Evolutionary conservation across 37 sponge, comb jelly and placozoan species (phyloP), one percentile per base, ranked within the genome.

Genomic region (Haliclona indistincta): DNA sequence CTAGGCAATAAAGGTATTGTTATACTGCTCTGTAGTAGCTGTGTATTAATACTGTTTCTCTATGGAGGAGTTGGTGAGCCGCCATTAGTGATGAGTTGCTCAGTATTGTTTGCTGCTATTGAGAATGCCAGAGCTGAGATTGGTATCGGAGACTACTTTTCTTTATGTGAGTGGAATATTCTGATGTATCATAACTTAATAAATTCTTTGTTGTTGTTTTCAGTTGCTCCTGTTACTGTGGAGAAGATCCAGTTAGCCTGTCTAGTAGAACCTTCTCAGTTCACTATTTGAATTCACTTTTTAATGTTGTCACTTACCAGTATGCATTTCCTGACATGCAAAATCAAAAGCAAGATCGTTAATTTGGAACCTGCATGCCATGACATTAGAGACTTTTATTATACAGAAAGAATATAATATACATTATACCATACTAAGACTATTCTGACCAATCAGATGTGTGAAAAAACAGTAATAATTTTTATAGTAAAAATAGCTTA

Each of bases 191-290:
- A 47, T 15, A 17, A 17, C 51, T 47, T 47, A 47, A 47, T 47
- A 10, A 47, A 17, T 10, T 47, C 10, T n/a, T n/a, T n/a, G n/a
- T n/a, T n/a, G n/a, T n/a, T n/a, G n/a, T n/a, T n/a, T n/a, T 20
- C 64, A 90, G 91, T 54, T 80, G 91, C 82, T 43, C 91, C 91
- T 35, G 91, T 86, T 33, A 90, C 91, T n/a, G 82, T 81, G 73
- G 91, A 90, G 43, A 78, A 25, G 44, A 62, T 75, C 7, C 91
- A 90, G 68, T 66, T 56, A 44, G 73, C 58, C 29, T 83, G 90
- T 60, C 66, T 89, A 34, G 80, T 84, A 7, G 71, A 84, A 35
- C 76, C 80, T 38, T 54, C 68, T 5, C 78, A 88, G 70, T 88
- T 88, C 34, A 28, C 38, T 25, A 68, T 88, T 42, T 88, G 56